Conservation (phyloP, 2,888 invertebrate genomes). For the Drosophila vallismaia region DNA sequence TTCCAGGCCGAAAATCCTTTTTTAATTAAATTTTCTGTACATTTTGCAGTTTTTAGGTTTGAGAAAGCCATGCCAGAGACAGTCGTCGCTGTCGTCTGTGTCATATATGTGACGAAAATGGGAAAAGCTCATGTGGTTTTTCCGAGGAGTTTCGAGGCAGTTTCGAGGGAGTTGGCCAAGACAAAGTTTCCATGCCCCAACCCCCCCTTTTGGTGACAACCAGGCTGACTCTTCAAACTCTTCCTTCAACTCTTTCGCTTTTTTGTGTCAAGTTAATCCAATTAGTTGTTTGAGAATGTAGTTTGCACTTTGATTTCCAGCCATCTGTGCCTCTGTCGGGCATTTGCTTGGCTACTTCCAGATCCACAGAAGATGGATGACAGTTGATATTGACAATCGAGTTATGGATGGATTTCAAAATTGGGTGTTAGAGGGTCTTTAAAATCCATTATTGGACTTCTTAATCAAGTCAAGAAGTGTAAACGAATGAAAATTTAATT, state of each 20-base stretch:
- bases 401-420: slow-evolving; percentile 12
- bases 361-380: slow-evolving; percentile 24
- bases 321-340: slow-evolving; percentile 44
- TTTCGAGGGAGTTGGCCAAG: slow-evolving; percentile 48
- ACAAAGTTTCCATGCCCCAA: slow-evolving; percentile 59
- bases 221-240: slow-evolving; percentile 31
- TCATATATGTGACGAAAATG: slow-evolving; percentile 39
- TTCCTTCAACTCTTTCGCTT: slow-evolving; percentile 13
- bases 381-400: slow-evolving; percentile 35
- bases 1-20: slow-evolving; percentile 72
- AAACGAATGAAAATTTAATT: neutral
- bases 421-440: neutral
- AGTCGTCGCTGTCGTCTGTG: slow-evolving; percentile 11
- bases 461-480: neutral
- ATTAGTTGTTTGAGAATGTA: slow-evolving; percentile 60
- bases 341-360: neutral
- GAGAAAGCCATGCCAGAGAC: slow-evolving; percentile 44
- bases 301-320: slow-evolving; percentile 49
- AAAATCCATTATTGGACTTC: neutral
- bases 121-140: slow-evolving; percentile 29
- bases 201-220: slow-evolving; percentile 47
- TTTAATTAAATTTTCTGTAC: slow-evolving; percentile 77
- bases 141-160: slow-evolving; percentile 41
- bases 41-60: slow-evolving; percentile 77
- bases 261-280: slow-evolving; percentile 75